A percentile compares a stretch with the other conserved stretches of the same genome.
phyloP scores from a whole-genome alignment of 2,888 invertebrate genomes.

The Cerceris rybyensis region DNA sequence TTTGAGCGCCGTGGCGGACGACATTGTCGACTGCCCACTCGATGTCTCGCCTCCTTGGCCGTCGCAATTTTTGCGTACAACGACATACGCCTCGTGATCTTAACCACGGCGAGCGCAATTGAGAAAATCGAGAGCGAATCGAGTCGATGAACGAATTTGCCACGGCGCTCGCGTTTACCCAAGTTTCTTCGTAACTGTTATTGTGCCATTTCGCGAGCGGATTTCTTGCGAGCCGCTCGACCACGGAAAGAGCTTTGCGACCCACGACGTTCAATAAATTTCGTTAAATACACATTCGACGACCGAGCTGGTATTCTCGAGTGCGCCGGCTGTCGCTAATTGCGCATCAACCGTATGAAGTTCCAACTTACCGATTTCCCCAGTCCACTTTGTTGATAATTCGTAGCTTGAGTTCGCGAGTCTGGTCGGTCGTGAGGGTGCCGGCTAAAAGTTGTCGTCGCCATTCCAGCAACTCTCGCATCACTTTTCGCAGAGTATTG shows the following conservation, averaged over 20 bases:
- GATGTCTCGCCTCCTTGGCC: background rate
- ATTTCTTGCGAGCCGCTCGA: background rate
- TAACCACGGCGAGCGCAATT: too few relatives aligned
- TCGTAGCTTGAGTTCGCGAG: slow-evolving; percentile 91
- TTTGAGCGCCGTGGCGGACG: background rate
- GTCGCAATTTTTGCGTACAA: too few relatives aligned
- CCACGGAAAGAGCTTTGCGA: background rate
- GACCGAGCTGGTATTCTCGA: background rate
- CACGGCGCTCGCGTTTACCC: too few relatives aligned
- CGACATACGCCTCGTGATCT: too few relatives aligned
- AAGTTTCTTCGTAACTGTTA: background rate
- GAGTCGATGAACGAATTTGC: too few relatives aligned
- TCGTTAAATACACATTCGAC: background rate
- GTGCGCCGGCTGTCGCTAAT: too few relatives aligned
- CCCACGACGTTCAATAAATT: background rate
- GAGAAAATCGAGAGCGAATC: too few relatives aligned
- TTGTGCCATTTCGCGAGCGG: background rate
- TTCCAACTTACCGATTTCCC: slow-evolving; percentile 93
- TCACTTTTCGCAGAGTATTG: slow-evolving; percentile 92
- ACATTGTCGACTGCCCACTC: background rate
- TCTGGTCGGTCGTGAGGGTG: slow-evolving; percentile 95
- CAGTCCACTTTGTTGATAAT: slow-evolving; percentile 97
- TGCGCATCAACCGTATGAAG: background rate
- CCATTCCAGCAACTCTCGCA: slow-evolving; percentile 94
- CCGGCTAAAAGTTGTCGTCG: slow-evolving; percentile 92